phyloP scores from a whole-genome alignment of 2,888 invertebrate genomes.

The Ophion obscuratus region DNA sequence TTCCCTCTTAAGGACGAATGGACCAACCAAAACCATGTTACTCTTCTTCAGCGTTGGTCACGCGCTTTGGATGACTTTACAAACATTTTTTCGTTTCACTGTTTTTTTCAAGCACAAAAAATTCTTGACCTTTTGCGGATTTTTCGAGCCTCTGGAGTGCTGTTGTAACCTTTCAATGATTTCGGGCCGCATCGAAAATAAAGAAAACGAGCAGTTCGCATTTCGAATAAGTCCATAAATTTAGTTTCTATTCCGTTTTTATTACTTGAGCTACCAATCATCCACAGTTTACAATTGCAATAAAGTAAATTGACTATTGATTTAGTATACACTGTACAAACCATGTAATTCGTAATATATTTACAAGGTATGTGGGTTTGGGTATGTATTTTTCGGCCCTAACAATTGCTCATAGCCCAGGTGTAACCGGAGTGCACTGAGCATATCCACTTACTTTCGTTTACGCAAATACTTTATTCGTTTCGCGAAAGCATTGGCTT shows the following conservation, averaged over 20 bases:
- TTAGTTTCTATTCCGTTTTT: slow-evolving; percentile 37
- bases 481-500: neutral
- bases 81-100: no score
- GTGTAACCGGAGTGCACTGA: neutral
- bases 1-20: no score
- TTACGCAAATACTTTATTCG: neutral
- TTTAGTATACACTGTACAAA: slow-evolving; percentile 61
- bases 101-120: no score
- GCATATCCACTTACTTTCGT: neutral
- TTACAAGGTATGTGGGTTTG: slow-evolving; percentile 48
- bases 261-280: slow-evolving; percentile 56
- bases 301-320: slow-evolving; percentile 50
- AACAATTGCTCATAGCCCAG: neutral
- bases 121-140: no score
- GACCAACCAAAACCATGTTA: no score
- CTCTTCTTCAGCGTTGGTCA: no score
- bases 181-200: neutral
- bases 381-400: slow-evolving; percentile 10
- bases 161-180: neutral
- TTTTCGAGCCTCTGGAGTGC: no score
- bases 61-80: no score
- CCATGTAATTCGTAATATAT: slow-evolving; percentile 56
- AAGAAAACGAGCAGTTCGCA: neutral
- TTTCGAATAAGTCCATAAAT: neutral
- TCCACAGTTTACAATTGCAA: slow-evolving; percentile 57